Evolutionary conservation across 2,888 invertebrate genomes (phyloP).

Genomic region (Himalopsyche kuldschensis): DNA sequence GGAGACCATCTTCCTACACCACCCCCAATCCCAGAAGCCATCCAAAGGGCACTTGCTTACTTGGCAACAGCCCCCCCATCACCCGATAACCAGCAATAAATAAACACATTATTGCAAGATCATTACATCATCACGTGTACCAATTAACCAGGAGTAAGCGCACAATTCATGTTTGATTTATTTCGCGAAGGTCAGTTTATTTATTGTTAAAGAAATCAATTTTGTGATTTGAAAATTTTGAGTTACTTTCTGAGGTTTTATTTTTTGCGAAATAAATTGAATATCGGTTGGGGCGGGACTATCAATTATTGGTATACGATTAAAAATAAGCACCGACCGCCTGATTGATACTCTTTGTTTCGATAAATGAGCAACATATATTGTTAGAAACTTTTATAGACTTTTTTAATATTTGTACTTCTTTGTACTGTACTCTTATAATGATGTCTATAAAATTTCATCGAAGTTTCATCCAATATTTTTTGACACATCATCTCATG

Average conservation of each 20-base stretch:
- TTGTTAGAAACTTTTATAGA: background rate
- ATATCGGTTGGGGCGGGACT: background rate
- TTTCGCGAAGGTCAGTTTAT: background rate
- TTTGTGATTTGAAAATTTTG: no score
- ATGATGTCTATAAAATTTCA: background rate
- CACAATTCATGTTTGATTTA: background rate
- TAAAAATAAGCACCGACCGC: background rate
- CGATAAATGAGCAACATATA: background rate
- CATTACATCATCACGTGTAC: background rate
- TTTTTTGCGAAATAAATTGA: background rate
- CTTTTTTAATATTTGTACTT: background rate
- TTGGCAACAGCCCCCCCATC: slow-evolving; percentile 37
- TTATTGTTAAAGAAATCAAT: background rate
- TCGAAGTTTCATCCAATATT: background rate
- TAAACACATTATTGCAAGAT: background rate
- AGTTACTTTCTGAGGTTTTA: background rate
- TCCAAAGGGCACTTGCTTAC: slow-evolving; percentile 38
- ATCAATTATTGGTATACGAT: background rate
- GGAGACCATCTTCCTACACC: slow-evolving; percentile 39
- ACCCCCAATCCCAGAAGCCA: slow-evolving; percentile 39
- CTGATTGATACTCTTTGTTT: background rate
- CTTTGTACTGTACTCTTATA: background rate
- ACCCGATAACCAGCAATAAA: slow-evolving; percentile 35
- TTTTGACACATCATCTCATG: background rate
- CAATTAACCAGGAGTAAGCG: background rate